These are phyloP conservation scores for Atlantisia rogersi DNA, from an alignment of 2,113 vertebrate genomes.

Conservation along the genomic window DNA sequence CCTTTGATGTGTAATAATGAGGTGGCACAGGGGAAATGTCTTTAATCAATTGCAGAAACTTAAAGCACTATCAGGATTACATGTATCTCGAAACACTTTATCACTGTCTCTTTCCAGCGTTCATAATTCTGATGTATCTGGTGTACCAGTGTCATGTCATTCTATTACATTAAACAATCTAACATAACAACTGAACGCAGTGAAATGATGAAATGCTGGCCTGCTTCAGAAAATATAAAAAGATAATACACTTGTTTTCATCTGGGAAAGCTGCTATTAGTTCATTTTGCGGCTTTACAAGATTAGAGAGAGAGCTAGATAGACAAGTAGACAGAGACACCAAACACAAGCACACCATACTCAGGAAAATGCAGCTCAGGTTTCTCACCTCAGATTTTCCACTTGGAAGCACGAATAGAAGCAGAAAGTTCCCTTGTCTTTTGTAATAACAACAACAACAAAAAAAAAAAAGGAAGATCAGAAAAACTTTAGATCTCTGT, in stretches of 20 bases:
- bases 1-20: conserved; percentile 61
- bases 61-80: conserved; percentile 43
- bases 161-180: conserved; percentile 69
- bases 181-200: conserved; percentile 25
- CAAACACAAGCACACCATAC: accelerated
- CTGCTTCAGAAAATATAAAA: conserved; percentile 58
- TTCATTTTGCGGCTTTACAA: conserved; percentile 48
- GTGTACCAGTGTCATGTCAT: conserved; percentile 46
- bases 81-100: conserved; percentile 53
- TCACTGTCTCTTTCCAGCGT: conserved; percentile 55
- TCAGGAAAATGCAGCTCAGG: neutral
- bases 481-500: conserved; percentile 36
- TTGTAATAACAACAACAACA: conserved; percentile 43
- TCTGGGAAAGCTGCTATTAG: conserved; percentile 31
- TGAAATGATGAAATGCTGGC: conserved; percentile 46
- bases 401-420: conserved; percentile 8
- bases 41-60: conserved; percentile 68
- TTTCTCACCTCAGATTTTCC: conserved; percentile 16
- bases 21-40: conserved; percentile 27
- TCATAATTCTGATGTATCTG: conserved; percentile 67
- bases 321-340: neutral
- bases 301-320: neutral
- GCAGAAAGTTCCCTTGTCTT: neutral
- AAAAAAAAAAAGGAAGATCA: neutral
- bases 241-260: conserved; percentile 61